Evolutionary conservation across 2,888 invertebrate species (phyloP), one percentile per base, ranked within the genome.

Genomic region (Bruchidius siliquastri): DNA sequence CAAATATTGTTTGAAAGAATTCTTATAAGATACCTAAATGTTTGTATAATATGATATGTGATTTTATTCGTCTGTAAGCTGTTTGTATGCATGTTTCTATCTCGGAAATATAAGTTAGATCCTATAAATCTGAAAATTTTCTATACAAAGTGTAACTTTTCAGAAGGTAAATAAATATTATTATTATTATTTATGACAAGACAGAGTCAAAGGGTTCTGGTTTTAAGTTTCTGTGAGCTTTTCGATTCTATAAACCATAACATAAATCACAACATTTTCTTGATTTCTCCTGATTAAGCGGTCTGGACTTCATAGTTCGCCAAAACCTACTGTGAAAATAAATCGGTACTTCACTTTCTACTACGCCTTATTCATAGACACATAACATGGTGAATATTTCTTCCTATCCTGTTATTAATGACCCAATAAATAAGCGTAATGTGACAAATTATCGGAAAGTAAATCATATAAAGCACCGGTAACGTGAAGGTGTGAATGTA

Each of bases 401-500:
- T 78, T 79, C 74, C 78, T 79, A 79, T 79, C 77, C 76, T 71
- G 74, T 78, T 79, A 80, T 80, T 79, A 80, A 80, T 77, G 79
- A 76, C 75, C 79, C 73, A 76, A 79, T 80, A 80, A 80, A 80
- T 79, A 78, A 77, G 76, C 75, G 76, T 79, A 79, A 80, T 80
- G 79, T 80, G 80, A 79, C 79, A 80, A 80, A 80, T 80, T 79
- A 80, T 80, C 75, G 66, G 72, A 68, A 74, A 78, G 79, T 80
- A 80, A 80, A 80, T 80, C 79, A 79, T 74, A 72, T 72, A 72
- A 70, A 74, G 71, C 66, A 30, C 66, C 68, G 72, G 72, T 70
- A 32, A 71, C 69, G 71, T 69, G 75, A 74, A 74, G 74, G 74
- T 73, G 77, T 70, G 76, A 76, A 73, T 75, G 74, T 20, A 69